Evolutionary conservation across 2,888 invertebrate species (phyloP).

Genomic region (Biston betularia): DNA sequence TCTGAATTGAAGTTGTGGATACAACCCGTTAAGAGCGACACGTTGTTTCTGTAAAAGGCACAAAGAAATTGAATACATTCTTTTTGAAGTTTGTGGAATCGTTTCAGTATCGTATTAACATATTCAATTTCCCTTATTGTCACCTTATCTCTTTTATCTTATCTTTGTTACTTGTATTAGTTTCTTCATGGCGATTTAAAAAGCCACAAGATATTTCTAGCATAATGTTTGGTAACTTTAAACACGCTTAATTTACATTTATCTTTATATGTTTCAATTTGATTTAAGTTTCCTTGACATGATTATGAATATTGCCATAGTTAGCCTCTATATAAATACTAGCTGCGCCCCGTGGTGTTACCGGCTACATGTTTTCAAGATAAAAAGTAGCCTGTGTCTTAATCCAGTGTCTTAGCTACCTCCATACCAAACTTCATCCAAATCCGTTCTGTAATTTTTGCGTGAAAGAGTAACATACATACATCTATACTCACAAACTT

Average conservation of each 20-base stretch:
- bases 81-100: constrained; percentile 50
- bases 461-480: no score
- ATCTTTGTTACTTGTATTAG: constrained; percentile 47
- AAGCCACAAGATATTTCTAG: constrained; percentile 10
- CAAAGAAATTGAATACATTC: constrained; percentile 55
- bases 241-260: not conserved
- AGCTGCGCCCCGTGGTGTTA: no score
- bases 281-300: constrained; percentile 13
- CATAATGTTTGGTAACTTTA: not conserved
- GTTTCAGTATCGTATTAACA: constrained; percentile 46
- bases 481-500: no score
- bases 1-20: constrained; percentile 26
- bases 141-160: constrained; percentile 42
- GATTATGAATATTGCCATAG: not conserved
- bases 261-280: constrained; percentile 6
- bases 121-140: constrained; percentile 51
- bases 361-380: no score
- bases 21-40: constrained; percentile 50
- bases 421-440: no score
- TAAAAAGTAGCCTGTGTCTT: no score
- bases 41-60: constrained; percentile 57
- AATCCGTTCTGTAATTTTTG: no score
- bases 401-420: no score
- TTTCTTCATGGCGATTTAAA: constrained; percentile 39
- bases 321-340: no score